A percentile compares a stretch with the other conserved stretches of the same genome.
phyloP scores from a whole-genome alignment of 2,888 invertebrate genomes.

The Neoitamus cyanurus region DNA sequence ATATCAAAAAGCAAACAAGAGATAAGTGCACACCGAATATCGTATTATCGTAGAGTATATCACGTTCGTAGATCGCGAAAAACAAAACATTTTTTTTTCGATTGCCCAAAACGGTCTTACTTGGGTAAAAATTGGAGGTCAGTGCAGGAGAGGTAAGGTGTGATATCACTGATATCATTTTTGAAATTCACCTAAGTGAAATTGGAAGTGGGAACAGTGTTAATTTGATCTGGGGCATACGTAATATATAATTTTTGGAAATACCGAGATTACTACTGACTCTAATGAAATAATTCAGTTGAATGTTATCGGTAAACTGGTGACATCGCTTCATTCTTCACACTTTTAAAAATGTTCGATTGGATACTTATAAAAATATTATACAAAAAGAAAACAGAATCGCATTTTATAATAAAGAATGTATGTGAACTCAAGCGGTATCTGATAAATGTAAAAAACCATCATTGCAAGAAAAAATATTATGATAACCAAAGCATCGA shows the following conservation, averaged over 20 bases:
- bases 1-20: constrained; percentile 36
- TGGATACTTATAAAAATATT: too few species aligned
- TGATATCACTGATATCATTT: background rate
- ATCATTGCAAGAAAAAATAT: too few species aligned
- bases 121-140: background rate
- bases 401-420: too few species aligned
- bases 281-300: too few species aligned
- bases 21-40: background rate
- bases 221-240: background rate
- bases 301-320: too few species aligned
- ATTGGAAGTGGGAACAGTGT: background rate
- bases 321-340: too few species aligned
- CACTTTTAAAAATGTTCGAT: too few species aligned
- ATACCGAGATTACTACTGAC: too few species aligned
- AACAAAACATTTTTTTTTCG: background rate
- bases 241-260: background rate
- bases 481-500: too few species aligned
- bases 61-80: background rate
- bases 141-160: background rate
- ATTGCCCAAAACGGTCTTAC: background rate
- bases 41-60: background rate
- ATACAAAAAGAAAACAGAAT: too few species aligned
- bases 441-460: too few species aligned
- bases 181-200: background rate
- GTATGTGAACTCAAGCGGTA: too few species aligned